Base-by-base conservation (phyloP, 1,140 invertebrate genomes). In the Spodoptera frugiperda region DNA sequence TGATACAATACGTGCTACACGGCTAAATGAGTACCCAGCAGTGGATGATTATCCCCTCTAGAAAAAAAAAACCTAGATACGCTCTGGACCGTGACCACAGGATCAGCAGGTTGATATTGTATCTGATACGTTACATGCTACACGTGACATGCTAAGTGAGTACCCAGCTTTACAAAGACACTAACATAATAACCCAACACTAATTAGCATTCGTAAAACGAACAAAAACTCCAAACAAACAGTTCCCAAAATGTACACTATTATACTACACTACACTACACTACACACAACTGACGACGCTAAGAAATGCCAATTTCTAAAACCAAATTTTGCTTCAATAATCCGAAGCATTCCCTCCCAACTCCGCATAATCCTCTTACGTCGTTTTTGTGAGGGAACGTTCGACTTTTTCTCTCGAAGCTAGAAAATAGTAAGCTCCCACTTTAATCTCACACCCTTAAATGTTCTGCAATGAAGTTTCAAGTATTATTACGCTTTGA, bases 281-380 rank as follows among this genome's bases (percentile, higher is more conserved):
- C 5, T 3, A 9, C 9, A 39, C 9, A 33, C 33, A 39, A 67
- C 14, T 14, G 63, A 49, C 46, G 39, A 39, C 33, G 33, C 19
- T 49, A 73, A 73, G 71, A 49, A 73, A 73, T 48, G 44, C 54
- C 71, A 73, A 73, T 73, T 59, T 49, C 71, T 73, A 73, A 73
- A 73, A 73, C 71, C 71, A 59, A 73, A 73, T 44, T 73, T 73
- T 25, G 39, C 21, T 54, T 57, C 71, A 48, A 59, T 73, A 73
- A 73, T 73, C 71, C 71, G 48, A 21, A 67, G 48, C 48, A 15
- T 46, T 17, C 39, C 68, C n/a, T 59, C 51, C 30, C 19, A 73
- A 19, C 49, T 54, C 3, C 59, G 44, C 59, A 15, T 73, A 73
- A 73, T 44, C 71, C 11, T 33, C 71, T 61, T 73, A 73, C n/a